These are phyloP conservation scores for Carduelis carduelis DNA, from an alignment of 2,797 vertebrate species.

Conservation along the genomic window DNA sequence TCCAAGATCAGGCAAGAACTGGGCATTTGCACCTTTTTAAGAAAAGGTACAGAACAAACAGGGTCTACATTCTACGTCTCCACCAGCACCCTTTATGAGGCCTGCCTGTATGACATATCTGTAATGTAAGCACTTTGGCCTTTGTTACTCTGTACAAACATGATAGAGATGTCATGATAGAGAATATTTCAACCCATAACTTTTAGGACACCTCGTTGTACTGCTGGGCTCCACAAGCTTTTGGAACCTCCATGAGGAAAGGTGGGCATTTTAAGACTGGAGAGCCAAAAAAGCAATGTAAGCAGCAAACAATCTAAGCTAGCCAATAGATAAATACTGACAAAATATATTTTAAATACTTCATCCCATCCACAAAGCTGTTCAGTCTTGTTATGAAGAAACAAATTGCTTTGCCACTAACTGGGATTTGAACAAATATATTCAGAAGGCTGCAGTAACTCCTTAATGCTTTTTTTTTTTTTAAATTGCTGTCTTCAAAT, in stretches of 20 bases:
- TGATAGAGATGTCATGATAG: neutral
- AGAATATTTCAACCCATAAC: neutral
- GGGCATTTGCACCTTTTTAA: neutral
- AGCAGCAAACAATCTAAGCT: neutral
- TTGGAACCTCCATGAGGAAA: neutral
- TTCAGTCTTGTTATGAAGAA: neutral
- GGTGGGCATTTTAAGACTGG: neutral
- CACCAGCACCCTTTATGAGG: neutral
- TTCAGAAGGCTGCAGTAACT: neutral
- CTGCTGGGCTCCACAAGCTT: neutral
- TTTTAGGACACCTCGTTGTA: neutral
- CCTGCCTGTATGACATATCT: neutral
- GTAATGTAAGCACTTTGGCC: neutral
- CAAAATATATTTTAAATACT: neutral
- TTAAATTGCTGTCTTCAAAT: neutral
- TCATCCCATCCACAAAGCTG: neutral
- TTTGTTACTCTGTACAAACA: neutral
- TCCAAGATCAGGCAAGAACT: neutral
- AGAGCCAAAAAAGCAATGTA: neutral
- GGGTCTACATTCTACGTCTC: neutral
- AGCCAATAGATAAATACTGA: neutral
- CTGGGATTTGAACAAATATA: neutral
- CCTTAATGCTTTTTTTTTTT: neutral
- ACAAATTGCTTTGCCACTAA: neutral
- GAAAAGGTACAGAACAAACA: neutral